Evolutionary conservation across 2,113 vertebrate genomes (phyloP).

Genomic region (Copsychus sechellarum): DNA sequence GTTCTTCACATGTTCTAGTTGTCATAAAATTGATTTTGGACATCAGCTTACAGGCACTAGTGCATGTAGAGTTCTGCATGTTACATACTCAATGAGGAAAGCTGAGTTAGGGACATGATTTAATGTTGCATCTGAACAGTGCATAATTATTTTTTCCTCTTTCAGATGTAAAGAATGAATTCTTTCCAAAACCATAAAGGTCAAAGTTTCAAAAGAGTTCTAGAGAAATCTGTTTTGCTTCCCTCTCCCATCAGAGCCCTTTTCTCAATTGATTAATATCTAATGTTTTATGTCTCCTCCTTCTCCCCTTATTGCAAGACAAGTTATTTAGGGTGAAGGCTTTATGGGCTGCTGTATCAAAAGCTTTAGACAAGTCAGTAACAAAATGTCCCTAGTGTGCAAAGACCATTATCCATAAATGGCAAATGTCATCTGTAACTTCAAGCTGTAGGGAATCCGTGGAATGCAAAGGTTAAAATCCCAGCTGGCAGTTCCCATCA

Average conservation of each 20-base stretch:
- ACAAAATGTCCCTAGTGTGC: slow-evolving; percentile 47
- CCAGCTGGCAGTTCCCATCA: slow-evolving; percentile 7
- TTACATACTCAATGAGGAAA: not conserved
- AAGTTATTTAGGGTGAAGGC: slow-evolving; percentile 50
- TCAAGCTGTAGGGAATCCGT: slow-evolving; percentile 26
- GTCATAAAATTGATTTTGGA: not conserved
- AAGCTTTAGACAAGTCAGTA: slow-evolving; percentile 67
- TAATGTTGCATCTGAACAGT: not conserved
- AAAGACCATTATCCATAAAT: slow-evolving; percentile 56
- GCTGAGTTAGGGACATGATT: not conserved
- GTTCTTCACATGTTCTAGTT: not conserved
- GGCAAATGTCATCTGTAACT: slow-evolving; percentile 65
- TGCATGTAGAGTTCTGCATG: not conserved
- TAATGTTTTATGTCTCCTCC: slow-evolving; percentile 38
- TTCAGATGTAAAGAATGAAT: not conserved
- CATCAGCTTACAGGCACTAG: not conserved
- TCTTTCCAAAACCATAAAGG: slow-evolving; percentile 9
- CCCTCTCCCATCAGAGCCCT: not conserved
- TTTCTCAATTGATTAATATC: slow-evolving; percentile 49
- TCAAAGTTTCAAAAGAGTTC: slow-evolving; percentile 17
- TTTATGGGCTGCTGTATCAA: slow-evolving; percentile 63
- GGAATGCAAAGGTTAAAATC: slow-evolving; percentile 34
- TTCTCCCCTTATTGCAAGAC: not conserved
- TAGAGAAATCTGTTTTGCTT: slow-evolving; percentile 19
- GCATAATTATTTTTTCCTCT: not conserved